Percentiles rank a stretch among this genome's conserved stretches.
phyloP scores from a whole-genome alignment of 1,140 invertebrate genomes.

The Panulirus ornatus region DNA sequence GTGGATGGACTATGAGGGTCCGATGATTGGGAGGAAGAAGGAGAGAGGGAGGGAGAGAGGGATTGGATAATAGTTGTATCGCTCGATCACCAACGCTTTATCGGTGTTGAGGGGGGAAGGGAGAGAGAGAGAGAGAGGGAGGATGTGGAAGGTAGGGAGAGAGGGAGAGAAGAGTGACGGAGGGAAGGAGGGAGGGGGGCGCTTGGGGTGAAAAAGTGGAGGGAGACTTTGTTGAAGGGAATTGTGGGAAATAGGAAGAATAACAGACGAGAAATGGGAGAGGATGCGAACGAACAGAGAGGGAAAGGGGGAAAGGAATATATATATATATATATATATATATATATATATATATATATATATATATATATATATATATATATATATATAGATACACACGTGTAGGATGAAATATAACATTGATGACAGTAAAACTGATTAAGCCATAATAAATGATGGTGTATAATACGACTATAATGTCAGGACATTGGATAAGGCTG shows the following conservation, averaged over 20 bases:
- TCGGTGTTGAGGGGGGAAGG: background rate
- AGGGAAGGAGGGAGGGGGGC: background rate
- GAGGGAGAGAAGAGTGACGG: background rate
- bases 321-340: no score
- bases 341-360: no score
- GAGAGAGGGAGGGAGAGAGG: background rate
- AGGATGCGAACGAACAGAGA: background rate
- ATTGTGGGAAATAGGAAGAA: background rate
- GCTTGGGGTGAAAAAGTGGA: background rate
- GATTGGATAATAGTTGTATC: conserved; percentile 33
- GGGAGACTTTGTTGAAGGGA: background rate
- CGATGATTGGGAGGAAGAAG: background rate
- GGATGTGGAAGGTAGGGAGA: background rate
- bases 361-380: no score
- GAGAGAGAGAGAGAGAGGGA: background rate
- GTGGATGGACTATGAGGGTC: background rate
- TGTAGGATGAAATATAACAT: no score
- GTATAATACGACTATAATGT: conserved; percentile 12
- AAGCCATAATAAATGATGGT: background rate
- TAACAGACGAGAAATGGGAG: background rate
- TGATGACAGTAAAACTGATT: background rate
- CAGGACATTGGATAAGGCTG: conserved; percentile 22
- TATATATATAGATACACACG: no score
- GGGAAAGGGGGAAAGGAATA: background rate
- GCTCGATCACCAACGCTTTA: conserved; percentile 34